Evolutionary conservation across 2,797 vertebrate genomes (phyloP).

Genomic region (Manis javanica): DNA sequence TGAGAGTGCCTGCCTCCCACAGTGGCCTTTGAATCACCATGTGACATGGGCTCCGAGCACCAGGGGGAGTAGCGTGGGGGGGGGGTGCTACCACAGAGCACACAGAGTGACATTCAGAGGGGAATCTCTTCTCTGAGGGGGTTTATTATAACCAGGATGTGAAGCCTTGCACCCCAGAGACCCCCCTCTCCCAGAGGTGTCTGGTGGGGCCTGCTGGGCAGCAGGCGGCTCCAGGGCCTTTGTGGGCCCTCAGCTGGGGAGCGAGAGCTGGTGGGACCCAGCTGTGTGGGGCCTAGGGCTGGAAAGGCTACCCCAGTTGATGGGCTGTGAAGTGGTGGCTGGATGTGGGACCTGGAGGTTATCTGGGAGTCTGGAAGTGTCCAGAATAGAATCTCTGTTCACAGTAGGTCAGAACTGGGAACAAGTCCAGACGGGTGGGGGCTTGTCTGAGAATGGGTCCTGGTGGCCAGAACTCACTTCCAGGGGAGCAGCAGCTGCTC

Average conservation of each 20-base stretch:
- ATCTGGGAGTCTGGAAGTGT: rapidly evolving
- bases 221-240: not conserved
- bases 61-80: not conserved
- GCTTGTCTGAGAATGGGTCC: not conserved
- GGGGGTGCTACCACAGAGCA: not conserved
- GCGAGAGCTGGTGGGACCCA: not conserved
- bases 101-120: not conserved
- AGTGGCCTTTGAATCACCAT: constrained; percentile 62
- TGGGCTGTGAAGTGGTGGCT: not conserved
- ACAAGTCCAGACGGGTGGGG: not conserved
- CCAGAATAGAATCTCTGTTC: not conserved
- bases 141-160: not conserved
- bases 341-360: rapidly evolving
- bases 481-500: rapidly evolving
- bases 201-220: not conserved
- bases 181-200: not conserved
- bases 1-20: constrained; percentile 25
- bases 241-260: rapidly evolving
- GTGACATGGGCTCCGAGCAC: constrained; percentile 68
- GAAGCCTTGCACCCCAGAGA: not conserved
- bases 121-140: not conserved
- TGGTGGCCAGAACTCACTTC: not conserved
- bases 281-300: not conserved
- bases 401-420: not conserved
- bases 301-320: rapidly evolving